phyloP scores from a whole-genome alignment of 2,113 vertebrate species.

The Sturnus vulgaris region DNA sequence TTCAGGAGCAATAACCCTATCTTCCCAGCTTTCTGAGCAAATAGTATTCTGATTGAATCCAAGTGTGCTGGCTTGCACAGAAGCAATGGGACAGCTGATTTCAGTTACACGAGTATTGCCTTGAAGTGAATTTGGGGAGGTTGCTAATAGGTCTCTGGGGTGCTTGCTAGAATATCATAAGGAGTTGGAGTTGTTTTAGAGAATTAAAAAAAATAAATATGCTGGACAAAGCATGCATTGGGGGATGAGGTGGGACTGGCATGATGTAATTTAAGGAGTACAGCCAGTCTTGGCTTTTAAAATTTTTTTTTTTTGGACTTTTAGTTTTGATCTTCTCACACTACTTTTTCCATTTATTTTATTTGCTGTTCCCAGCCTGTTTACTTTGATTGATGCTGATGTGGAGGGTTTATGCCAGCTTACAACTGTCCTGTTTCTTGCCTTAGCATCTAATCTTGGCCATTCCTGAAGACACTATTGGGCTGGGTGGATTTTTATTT shows the following conservation, averaged over 20 bases:
- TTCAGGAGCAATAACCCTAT: neutral
- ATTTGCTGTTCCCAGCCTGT: neutral
- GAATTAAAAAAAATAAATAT: neutral
- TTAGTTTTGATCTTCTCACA: neutral
- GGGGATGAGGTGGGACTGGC: fast-evolving
- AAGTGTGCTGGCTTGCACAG: neutral
- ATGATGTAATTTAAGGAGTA: neutral
- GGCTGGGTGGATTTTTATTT: neutral
- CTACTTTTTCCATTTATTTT: neutral
- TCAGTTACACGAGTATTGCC: neutral
- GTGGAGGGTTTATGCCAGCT: neutral
- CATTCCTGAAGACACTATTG: neutral
- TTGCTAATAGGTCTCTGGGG: neutral
- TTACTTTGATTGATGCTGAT: neutral
- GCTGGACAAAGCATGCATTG: neutral
- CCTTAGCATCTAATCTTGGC: neutral
- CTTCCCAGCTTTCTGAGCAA: neutral
- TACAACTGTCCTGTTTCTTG: neutral
- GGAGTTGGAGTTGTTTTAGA: neutral
- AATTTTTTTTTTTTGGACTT: neutral
- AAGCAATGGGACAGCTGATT: neutral
- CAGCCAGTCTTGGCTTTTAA: neutral
- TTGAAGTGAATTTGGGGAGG: neutral
- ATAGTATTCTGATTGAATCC: neutral
- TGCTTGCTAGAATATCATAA: neutral